Evolutionary conservation across 1,140 invertebrate genomes (phyloP), one percentile per base, ranked within the genome.

Genomic region (Leptopilina clavipes): DNA sequence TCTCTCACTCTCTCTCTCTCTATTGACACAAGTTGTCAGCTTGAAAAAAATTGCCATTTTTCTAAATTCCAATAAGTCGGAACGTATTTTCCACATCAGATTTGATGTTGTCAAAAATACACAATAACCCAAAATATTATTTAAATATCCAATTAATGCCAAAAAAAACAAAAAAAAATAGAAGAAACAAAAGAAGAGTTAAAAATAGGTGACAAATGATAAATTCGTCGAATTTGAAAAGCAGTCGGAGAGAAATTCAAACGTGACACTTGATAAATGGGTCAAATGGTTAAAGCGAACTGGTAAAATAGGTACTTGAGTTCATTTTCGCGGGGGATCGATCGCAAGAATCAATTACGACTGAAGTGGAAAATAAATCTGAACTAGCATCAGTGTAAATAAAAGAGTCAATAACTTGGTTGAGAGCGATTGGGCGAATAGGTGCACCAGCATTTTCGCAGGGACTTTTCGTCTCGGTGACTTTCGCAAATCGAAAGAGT

Each of bases 391-490:
- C 59, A 14, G 19, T 31, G 59, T 65, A 65, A 65, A 65, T 65
- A 65, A 65, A 65, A 25, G 59, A 65, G 59, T 65, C 59, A 37
- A 65, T 65, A 65, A 65, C 22, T 65, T 25, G 70, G 70, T 71
- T 25, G 74, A 75, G 76, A 72, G 70, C 54, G 78, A 37, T 65
- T 74, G 59, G 75, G 74, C 73, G 59, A 76, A 37, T 65, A 76
- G 59, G 71, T 56, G 74, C 75, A 40, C 52, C 52, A 19, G 72
- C 72, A 70, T 74, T 56, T n/a, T 73, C 76, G 59, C 76, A 75
- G 72, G 79, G 78, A 78, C 80, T 82, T n/a, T 82, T 77, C 79
- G 75, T 80, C 74, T 72, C 76, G 81, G 73, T 76, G 79, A 79
- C 54, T 77, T 78, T 71, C 56, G 76, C 70, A 79, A 81, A 81